Conservation (phyloP, 1,140 invertebrate genomes). For the Bombus vancouverensis region DNA sequence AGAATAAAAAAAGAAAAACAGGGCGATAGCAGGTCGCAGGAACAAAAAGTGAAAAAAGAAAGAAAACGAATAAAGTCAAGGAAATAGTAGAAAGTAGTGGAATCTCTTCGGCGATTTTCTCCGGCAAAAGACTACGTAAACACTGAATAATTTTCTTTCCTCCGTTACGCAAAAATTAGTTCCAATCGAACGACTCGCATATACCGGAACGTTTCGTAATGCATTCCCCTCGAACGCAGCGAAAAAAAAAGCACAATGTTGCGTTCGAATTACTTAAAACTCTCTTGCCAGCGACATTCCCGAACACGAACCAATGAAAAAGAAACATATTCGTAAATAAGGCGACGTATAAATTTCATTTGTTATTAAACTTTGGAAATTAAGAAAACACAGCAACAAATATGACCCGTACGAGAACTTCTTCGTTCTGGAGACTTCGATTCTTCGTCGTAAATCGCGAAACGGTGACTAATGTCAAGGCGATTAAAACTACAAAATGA, state of each 20-base stretch:
- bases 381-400: not conserved
- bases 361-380: not conserved
- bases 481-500: constrained; percentile 25
- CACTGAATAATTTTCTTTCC: constrained; percentile 34
- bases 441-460: constrained; percentile 19
- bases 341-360: not conserved
- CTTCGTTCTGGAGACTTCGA: not conserved
- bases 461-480: constrained; percentile 38
- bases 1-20: not conserved
- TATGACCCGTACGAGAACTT: constrained; percentile 3
- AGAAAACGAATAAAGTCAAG: not conserved
- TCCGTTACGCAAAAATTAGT: constrained; percentile 42
- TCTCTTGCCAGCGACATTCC: constrained; percentile 1
- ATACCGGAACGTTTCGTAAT: constrained; percentile 42
- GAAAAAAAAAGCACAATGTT: not conserved
- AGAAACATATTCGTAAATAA: not conserved
- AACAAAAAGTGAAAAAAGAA: not conserved
- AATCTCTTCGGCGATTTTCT: constrained; percentile 21
- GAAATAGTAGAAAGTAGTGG: not conserved
- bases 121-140: constrained; percentile 10
- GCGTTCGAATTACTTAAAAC: not conserved
- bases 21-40: not conserved
- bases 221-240: constrained; percentile 3
- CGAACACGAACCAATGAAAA: not conserved
- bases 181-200: constrained; percentile 26